Conservation (phyloP, 2,888 invertebrate genomes). For the Chorisops tibialis region DNA sequence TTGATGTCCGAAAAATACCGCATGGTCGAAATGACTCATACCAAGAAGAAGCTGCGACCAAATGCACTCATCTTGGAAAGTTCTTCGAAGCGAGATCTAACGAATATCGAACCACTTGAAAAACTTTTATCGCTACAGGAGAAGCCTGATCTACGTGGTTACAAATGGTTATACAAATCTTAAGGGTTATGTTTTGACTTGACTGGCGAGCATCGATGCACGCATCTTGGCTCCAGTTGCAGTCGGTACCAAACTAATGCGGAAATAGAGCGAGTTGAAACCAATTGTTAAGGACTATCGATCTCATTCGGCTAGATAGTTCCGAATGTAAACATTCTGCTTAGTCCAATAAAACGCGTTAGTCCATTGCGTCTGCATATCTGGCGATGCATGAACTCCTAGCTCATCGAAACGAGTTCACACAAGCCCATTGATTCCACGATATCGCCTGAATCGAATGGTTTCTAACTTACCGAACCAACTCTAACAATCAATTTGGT, state of each 20-base stretch:
- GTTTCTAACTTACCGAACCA: constrained; percentile 73
- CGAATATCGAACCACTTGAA: constrained; percentile 81
- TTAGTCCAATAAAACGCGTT: constrained; percentile 80
- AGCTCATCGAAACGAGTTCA: constrained; percentile 69
- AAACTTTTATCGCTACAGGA: constrained; percentile 77
- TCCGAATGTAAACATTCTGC: constrained; percentile 69
- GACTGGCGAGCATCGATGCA: constrained; percentile 79
- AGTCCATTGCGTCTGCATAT: constrained; percentile 57
- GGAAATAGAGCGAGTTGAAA: constrained; percentile 76
- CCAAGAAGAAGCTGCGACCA: constrained; percentile 60
- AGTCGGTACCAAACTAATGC: constrained; percentile 79
- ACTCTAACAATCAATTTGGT: constrained; percentile 91
- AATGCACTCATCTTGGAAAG: constrained; percentile 76
- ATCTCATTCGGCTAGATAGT: constrained; percentile 75
- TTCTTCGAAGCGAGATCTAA: constrained; percentile 80
- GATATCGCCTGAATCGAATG: constrained; percentile 84
- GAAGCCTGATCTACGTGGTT: constrained; percentile 78
- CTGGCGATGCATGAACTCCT: constrained; percentile 69
- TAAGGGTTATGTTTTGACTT: constrained; percentile 73
- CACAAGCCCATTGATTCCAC: constrained; percentile 60
- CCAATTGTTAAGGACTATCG: constrained; percentile 86
- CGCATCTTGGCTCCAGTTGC: constrained; percentile 79
- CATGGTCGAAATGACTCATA: constrained; percentile 53
- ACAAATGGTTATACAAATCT: constrained; percentile 83
- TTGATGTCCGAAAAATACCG: no score